Evolutionary conservation across 2,888 invertebrate species (phyloP), one percentile per base, ranked within the genome.

Genomic region (Julus scanicus): DNA sequence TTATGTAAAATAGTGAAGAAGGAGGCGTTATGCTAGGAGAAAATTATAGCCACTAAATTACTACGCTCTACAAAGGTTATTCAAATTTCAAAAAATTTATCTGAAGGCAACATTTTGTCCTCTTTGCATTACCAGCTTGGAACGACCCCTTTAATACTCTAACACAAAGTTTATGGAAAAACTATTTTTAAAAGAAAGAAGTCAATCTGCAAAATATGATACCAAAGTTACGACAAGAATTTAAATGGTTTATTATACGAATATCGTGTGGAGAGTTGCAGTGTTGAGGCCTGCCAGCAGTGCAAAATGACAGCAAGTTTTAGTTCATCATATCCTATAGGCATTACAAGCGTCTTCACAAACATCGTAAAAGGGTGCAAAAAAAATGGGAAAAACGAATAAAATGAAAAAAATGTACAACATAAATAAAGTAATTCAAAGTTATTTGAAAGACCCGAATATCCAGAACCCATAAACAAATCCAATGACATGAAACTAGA

Each of bases 181-280:
- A n/a, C 71, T 71, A 29, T 29, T 13, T 53, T 71, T 71, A 71
- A 71, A 71, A 29, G 11, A 29, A 29, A 29, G 11, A 29, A 29
- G 9, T 80, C 13, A 53, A 80, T 29, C 80, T 80, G 44, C 44
- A 39, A 37, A n/a, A 80, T 80, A 80, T 80, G 37, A 71, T 71
- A 29, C 71, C 29, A 9, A 80, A 80, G 80, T 80, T 80, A 80
- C 80, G 80, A 80, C 15, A 80, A 80, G 80, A 80, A 80, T 80
- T 80, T 39, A 80, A 80, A 80, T 80, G 80, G 37, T 80, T 80
- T 80, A 39, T 80, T 80, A 80, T 37, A 29, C 29, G 29, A 1
- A 80, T 80, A 37, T 37, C 11, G 37, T 4, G 37, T 39, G 80
- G 37, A 80, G 11, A 29, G 20, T 29, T 71, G 71, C 29, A 9